These are phyloP conservation scores for Oligia strigilis DNA, from an alignment of 2,888 invertebrate genomes.

Conservation along the genomic window DNA sequence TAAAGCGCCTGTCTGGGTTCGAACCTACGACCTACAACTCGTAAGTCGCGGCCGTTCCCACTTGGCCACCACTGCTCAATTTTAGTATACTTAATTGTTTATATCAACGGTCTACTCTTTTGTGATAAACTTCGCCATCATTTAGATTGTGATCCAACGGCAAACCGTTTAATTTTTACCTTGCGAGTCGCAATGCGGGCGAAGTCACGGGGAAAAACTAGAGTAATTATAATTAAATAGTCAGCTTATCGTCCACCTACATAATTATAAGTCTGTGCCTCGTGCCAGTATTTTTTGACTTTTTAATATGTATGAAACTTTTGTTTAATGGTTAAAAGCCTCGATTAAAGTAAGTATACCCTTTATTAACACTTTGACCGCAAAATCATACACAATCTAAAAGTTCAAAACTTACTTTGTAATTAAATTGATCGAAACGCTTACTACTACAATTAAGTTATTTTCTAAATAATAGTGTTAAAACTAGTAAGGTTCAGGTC, in stretches of 20 bases:
- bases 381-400: slow-evolving; percentile 34
- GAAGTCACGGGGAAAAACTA: background rate
- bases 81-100: too few relatives aligned
- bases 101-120: too few relatives aligned
- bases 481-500: background rate
- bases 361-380: slow-evolving; percentile 4
- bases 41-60: too few relatives aligned
- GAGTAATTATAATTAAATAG: background rate
- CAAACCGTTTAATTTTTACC: too few relatives aligned
- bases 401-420: slow-evolving; percentile 26
- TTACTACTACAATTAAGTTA: background rate
- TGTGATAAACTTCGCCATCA: too few relatives aligned
- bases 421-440: slow-evolving; percentile 40
- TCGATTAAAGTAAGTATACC: slow-evolving; percentile 28
- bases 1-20: too few relatives aligned
- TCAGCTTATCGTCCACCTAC: background rate
- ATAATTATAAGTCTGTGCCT: slow-evolving; percentile 14
- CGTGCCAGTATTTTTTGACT: background rate
- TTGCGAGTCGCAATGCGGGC: too few relatives aligned
- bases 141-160: too few relatives aligned
- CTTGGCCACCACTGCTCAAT: too few relatives aligned
- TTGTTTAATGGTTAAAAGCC: slow-evolving; percentile 25
- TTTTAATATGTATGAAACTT: background rate
- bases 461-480: slow-evolving; percentile 11
- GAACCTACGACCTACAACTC: too few relatives aligned